Conservation (phyloP, 1,140 invertebrate species). For the Drosophila funebris region DNA sequence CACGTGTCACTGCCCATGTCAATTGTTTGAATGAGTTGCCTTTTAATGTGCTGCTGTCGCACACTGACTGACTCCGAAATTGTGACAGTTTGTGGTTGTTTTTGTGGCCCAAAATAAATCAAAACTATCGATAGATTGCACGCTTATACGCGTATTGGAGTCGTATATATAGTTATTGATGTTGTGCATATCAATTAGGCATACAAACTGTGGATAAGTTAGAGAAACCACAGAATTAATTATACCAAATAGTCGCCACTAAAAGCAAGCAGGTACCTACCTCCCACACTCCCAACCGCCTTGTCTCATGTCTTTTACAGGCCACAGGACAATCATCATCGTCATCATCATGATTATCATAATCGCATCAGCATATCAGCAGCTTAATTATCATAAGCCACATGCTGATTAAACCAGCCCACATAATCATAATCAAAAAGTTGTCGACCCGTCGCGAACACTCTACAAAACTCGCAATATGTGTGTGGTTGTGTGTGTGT, state of each 20-base stretch:
- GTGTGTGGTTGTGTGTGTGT: neutral
- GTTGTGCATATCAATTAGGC: neutral
- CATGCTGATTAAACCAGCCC: conserved; percentile 40
- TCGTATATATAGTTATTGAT: neutral
- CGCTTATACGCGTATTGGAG: neutral
- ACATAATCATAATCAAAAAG: conserved; percentile 54
- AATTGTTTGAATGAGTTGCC: conserved; percentile 65
- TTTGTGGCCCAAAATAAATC: conserved; percentile 14
- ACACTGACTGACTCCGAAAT: conserved; percentile 14
- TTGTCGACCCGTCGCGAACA: conserved; percentile 34
- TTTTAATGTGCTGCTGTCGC: conserved; percentile 15
- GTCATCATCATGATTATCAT: conserved; percentile 22
- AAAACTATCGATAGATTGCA: neutral
- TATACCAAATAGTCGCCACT: neutral
- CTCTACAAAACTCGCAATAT: conserved; percentile 1
- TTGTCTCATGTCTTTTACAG: neutral
- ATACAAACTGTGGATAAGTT: neutral
- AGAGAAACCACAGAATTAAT: conserved; percentile 27
- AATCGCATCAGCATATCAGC: conserved; percentile 35
- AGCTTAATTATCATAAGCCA: conserved; percentile 46
- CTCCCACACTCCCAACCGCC: neutral
- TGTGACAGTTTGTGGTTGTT: conserved; percentile 13
- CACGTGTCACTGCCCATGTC: conserved; percentile 77
- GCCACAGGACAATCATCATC: conserved; percentile 18
- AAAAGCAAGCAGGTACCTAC: neutral